Evolutionary conservation across 2,113 vertebrate genomes (phyloP).

Genomic region (Thalassarche chlororhynchos): DNA sequence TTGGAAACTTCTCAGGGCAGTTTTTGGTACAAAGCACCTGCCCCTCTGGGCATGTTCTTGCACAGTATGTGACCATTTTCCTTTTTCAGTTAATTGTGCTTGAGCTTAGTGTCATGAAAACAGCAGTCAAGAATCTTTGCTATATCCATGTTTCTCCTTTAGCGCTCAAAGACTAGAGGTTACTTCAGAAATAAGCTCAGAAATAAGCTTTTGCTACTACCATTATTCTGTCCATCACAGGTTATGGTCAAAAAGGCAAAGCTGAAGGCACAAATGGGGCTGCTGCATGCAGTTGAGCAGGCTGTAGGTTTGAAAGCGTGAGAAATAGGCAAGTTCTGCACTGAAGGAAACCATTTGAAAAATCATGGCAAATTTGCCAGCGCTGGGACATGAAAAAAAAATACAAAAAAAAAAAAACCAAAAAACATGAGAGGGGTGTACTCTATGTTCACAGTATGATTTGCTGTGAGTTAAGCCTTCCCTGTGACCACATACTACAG

Average conservation of each 20-base stretch:
- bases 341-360: neutral
- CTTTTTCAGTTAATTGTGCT: neutral
- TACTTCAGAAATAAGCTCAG: neutral
- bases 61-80: neutral
- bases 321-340: neutral
- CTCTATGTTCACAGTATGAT: rapidly evolving
- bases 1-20: neutral
- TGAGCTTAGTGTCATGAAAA: neutral
- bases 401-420: neutral
- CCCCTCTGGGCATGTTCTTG: neutral
- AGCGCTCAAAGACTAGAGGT: neutral
- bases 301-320: neutral
- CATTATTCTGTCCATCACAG: neutral
- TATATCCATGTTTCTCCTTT: neutral
- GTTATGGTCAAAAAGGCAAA: neutral
- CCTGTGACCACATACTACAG: neutral
- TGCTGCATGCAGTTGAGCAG: neutral
- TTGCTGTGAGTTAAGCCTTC: neutral
- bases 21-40: neutral
- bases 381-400: neutral
- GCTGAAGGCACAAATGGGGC: neutral
- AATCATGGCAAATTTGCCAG: neutral
- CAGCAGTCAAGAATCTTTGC: neutral
- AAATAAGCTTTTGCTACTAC: neutral
- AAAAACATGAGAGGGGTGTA: neutral